Conservation (phyloP, 2,113 vertebrate species). For the Kryptolebias marmoratus region DNA sequence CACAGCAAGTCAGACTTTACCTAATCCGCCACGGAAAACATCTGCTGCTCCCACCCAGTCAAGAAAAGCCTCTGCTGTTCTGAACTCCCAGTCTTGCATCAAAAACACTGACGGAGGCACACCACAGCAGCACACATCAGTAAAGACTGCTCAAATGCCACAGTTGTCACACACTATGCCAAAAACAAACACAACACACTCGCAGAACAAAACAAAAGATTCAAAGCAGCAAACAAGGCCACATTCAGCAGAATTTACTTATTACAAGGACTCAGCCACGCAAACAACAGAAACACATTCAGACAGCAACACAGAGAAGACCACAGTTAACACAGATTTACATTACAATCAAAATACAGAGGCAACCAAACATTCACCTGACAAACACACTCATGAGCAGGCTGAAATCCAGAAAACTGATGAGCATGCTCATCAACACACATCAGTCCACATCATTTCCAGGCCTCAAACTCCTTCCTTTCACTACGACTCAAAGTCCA, state of each 20-base stretch:
- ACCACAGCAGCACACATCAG: slow-evolving; percentile 30
- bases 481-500: slow-evolving; percentile 39
- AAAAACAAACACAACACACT: slow-evolving; percentile 59
- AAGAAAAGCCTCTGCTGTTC: slow-evolving; percentile 56
- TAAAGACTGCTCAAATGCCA: slow-evolving; percentile 50
- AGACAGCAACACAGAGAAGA: not conserved
- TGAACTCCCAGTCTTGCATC: slow-evolving; percentile 39
- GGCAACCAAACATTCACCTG: slow-evolving; percentile 9
- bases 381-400: slow-evolving; percentile 29
- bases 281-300: slow-evolving; percentile 61
- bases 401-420: slow-evolving; percentile 32
- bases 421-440: slow-evolving; percentile 23
- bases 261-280: slow-evolving; percentile 69
- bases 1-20: slow-evolving; percentile 77
- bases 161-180: slow-evolving; percentile 72
- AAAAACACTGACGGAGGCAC: slow-evolving; percentile 53
- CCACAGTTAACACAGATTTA: slow-evolving; percentile 16
- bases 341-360: slow-evolving; percentile 32
- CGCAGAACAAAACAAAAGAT: slow-evolving; percentile 49
- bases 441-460: slow-evolving; percentile 11
- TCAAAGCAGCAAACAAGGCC: slow-evolving; percentile 58
- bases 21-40: slow-evolving; percentile 63
- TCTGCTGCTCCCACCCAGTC: slow-evolving; percentile 36
- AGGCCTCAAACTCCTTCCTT: slow-evolving; percentile 46
- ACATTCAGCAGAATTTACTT: slow-evolving; percentile 65